Conservation (phyloP, 2,888 invertebrate genomes). For the Cataglyphis altisquamis region DNA sequence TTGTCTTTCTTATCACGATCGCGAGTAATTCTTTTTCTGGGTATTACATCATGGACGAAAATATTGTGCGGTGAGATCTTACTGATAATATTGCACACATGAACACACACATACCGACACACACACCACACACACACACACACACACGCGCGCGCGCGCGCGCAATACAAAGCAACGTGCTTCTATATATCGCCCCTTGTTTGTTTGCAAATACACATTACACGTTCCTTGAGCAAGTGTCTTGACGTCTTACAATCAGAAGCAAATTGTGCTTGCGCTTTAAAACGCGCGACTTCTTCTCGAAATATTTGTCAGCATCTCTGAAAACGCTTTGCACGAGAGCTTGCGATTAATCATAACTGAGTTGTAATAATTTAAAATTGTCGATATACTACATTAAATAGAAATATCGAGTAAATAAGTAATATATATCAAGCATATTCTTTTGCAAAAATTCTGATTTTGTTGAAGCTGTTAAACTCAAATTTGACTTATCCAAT, state of each 20-base stretch:
- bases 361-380: background rate
- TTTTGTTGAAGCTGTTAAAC: background rate
- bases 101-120: background rate
- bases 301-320: slow-evolving; percentile 33
- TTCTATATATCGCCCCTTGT: slow-evolving; percentile 52
- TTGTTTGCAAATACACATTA: slow-evolving; percentile 53
- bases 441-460: slow-evolving; percentile 18
- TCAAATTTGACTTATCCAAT: slow-evolving; percentile 2
- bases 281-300: slow-evolving; percentile 23
- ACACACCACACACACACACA: background rate
- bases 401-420: background rate
- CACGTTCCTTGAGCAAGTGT: slow-evolving; percentile 56
- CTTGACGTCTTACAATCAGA: slow-evolving; percentile 65
- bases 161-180: slow-evolving; percentile 38
- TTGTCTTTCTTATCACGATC: slow-evolving; percentile 25
- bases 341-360: slow-evolving; percentile 2
- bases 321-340: background rate
- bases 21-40: slow-evolving; percentile 6
- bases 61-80: background rate
- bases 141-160: background rate
- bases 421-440: background rate
- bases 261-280: slow-evolving; percentile 54
- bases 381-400: background rate
- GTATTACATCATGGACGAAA: slow-evolving; percentile 36
- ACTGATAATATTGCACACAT: slow-evolving; percentile 17